Conservation (phyloP, 2,113 vertebrate genomes). For the Felis chaus region DNA sequence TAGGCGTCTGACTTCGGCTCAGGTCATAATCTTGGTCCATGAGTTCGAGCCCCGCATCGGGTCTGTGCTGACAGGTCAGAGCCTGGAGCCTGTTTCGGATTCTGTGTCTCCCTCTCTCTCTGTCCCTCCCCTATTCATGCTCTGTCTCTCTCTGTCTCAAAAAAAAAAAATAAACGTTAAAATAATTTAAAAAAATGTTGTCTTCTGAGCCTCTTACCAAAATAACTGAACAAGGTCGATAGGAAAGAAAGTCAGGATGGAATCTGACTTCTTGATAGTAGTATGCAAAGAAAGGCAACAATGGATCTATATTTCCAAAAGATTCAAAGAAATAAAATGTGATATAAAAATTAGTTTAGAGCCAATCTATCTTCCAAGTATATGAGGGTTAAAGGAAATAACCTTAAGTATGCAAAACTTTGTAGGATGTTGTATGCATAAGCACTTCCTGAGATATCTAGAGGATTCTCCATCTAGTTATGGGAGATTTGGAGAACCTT, state of each 20-base stretch:
- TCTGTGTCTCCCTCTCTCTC: no score
- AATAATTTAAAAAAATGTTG: background rate
- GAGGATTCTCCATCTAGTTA: background rate
- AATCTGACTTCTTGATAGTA: background rate
- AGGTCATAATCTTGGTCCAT: no score
- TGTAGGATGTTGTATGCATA: background rate
- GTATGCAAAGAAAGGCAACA: background rate
- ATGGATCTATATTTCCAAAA: background rate
- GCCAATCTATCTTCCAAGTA: background rate
- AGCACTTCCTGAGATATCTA: background rate
- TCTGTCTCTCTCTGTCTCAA: no score
- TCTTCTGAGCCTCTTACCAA: background rate
- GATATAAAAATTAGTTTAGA: background rate
- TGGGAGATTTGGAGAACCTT: background rate
- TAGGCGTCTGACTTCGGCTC: rapidly evolving
- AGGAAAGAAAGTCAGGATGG: background rate
- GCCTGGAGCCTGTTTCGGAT: no score
- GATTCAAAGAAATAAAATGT: background rate
- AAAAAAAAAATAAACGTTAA: no score
- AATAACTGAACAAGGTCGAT: background rate
- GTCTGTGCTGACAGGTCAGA: no score
- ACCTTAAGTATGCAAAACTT: background rate
- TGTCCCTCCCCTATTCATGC: no score
- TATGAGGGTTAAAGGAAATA: no score
- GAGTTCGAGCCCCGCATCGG: no score